These are phyloP conservation scores for Bos javanicus DNA, from an alignment of 2,113 vertebrate genomes.

Conservation along the genomic window DNA sequence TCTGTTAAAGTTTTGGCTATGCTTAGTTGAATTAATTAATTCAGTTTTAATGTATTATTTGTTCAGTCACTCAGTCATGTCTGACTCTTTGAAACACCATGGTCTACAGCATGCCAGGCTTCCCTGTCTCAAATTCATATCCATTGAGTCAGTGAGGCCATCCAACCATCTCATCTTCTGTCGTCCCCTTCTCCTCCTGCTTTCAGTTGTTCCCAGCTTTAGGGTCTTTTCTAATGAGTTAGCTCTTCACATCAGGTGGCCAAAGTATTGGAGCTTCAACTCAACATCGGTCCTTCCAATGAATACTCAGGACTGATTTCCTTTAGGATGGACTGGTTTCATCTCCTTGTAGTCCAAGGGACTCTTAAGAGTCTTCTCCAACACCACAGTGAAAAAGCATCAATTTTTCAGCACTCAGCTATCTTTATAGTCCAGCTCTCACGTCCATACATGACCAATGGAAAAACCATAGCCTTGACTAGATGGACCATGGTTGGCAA, in stretches of 20 bases:
- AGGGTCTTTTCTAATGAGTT: background rate
- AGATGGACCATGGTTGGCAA: background rate
- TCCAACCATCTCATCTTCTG: background rate
- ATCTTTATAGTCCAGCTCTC: background rate
- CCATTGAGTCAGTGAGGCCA: background rate
- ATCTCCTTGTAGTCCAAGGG: background rate
- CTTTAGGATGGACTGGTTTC: background rate
- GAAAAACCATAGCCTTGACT: background rate
- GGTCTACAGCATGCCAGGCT: background rate
- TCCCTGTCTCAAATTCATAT: background rate
- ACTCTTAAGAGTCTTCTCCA: background rate
- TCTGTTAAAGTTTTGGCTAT: background rate
- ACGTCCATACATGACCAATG: background rate
- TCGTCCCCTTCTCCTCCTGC: background rate
- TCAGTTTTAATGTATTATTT: background rate
- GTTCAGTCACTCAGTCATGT: background rate
- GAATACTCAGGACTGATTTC: accelerated
- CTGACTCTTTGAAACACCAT: background rate
- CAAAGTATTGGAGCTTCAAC: background rate
- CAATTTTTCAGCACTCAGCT: background rate
- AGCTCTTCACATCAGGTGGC: background rate
- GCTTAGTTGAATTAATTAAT: background rate
- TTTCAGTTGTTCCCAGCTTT: background rate
- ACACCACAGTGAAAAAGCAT: background rate
- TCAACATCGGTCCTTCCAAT: background rate